Evolutionary conservation across 35 echinoderm and acorn worm genomes (phyloP).

Genomic region (Holothuria glaberrima): DNA sequence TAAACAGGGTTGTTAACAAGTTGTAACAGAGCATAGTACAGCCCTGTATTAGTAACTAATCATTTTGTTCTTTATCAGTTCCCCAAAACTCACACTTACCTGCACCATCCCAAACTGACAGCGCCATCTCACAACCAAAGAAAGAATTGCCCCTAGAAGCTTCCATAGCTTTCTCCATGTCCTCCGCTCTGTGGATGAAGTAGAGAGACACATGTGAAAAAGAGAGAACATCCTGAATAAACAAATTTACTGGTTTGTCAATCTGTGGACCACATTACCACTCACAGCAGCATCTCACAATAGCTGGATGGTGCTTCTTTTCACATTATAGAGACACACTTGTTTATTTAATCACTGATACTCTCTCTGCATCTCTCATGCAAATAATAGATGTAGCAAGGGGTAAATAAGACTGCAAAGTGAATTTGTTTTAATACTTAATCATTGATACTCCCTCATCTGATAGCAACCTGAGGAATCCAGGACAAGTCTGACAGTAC

Average conservation of each 20-base stretch:
- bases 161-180: conserved; percentile 83
- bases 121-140: conserved; percentile 97
- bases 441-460: no score
- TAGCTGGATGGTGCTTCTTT: background rate
- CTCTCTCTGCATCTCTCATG: no score
- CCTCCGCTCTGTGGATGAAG: conserved; percentile 70
- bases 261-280: background rate
- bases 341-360: no score
- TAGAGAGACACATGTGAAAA: background rate
- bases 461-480: no score
- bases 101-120: conserved; percentile 90
- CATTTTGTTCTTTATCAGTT: background rate
- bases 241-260: background rate
- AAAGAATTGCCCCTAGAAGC: conserved; percentile 86
- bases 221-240: background rate
- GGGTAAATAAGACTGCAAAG: no score
- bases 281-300: background rate
- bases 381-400: no score
- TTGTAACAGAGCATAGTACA: no score
- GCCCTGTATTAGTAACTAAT: no score
- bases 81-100: conserved; percentile 56
- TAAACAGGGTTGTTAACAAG: no score
- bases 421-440: no score
- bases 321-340: no score
- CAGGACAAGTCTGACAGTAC: no score